phyloP scores from a whole-genome alignment of 2,888 invertebrate species.

The Nymphalis urticae region DNA sequence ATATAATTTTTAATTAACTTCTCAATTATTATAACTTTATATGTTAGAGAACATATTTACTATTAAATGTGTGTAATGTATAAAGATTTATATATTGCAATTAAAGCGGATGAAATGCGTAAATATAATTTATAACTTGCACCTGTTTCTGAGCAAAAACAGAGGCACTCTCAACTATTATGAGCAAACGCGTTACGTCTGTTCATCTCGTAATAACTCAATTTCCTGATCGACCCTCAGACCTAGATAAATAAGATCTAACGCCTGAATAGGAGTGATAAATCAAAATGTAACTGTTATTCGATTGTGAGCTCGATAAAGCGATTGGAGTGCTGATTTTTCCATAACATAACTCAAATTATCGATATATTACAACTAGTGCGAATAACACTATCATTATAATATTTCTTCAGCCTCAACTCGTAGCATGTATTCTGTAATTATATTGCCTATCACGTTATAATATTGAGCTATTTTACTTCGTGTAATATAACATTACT shows the following conservation, averaged over 20 bases:
- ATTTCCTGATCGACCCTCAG: conserved; percentile 38
- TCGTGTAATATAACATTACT: too few species aligned
- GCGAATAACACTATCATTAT: conserved; percentile 6
- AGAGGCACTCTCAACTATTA: conserved; percentile 28
- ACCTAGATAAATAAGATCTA: conserved; percentile 33
- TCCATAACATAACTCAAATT: conserved; percentile 9
- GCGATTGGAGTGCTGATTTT: conserved; percentile 17
- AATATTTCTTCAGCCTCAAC: not conserved
- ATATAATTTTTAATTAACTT: too few species aligned
- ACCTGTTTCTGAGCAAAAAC: conserved; percentile 43
- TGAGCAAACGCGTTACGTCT: conserved; percentile 22
- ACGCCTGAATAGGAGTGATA: conserved; percentile 24
- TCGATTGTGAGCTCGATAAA: conserved; percentile 21
- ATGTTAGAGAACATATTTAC: too few species aligned
- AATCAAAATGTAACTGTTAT: conserved; percentile 32
- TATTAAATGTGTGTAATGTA: not conserved
- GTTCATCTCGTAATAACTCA: conserved; percentile 29
- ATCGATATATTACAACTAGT: conserved; percentile 13
- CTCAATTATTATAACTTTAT: too few species aligned
- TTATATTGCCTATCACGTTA: not conserved
- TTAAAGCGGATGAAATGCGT: not conserved
- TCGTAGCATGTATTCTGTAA: not conserved
- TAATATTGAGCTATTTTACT: not conserved
- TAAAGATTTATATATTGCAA: not conserved
- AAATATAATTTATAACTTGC: conserved; percentile 22